Base-by-base conservation (phyloP, 2,797 vertebrate species). In the Malurus leucopterus region DNA sequence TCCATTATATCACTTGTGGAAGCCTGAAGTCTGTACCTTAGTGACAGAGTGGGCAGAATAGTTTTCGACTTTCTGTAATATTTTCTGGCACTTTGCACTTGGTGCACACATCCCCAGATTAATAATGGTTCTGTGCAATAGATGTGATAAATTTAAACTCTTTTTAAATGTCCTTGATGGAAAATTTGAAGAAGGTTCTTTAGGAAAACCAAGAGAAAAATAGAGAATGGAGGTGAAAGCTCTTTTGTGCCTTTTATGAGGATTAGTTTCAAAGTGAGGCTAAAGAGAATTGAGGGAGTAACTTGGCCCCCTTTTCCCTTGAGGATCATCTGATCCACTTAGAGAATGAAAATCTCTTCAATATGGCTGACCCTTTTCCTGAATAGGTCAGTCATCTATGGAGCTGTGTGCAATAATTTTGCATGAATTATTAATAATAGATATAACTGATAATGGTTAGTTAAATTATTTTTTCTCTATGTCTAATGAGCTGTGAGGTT, bases 401-500 rank as follows among this genome's bases (percentile, higher is more conserved):
- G 40, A 89, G 36, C 80, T 78, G 89, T 95, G 71, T 91, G 89
- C 88, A 95, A 78, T 73, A 90, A 38, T 27, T 94, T 95, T 94
- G 67, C 55, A 92, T 73, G 89, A 95, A 58, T 83, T 93, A 95
- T 96, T 96, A 95, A 94, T 67, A 67, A 67, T 57, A 84, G 77
- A 67, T 68, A 55, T 51, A 79, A 34, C 18, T 3, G 8, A 57
- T 93, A 95, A 94, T 90, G 77, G 91, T 94, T 89, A 95, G 63
- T 63, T 95, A 95, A 90, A 93, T 93, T 93, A 93, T 93, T 96
- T 81, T 83, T 95, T 91, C 77, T 92, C 51, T 71, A 44, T 62
- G 30, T 67, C 74, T 95, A 96, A 96, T 95, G 93, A 95, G 55
- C 83, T 95, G 41, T 93, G 88, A 95, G 76, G 69, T 95, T 75